These are phyloP conservation scores for Sebastes alutus DNA, from an alignment of 2,797 vertebrate species.

Conservation along the genomic window DNA sequence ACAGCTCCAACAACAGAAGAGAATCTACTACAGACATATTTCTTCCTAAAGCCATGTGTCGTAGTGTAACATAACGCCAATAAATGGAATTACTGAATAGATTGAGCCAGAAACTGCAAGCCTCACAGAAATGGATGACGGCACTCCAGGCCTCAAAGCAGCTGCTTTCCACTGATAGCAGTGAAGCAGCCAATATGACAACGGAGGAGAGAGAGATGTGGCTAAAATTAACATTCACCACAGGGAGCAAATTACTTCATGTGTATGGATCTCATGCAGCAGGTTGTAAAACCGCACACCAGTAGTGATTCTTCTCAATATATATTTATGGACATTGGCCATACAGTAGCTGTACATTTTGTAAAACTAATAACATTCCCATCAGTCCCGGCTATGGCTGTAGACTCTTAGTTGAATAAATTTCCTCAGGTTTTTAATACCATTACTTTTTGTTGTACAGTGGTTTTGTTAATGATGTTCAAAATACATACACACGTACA, in stretches of 20 bases:
- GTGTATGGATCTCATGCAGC: conserved; percentile 3
- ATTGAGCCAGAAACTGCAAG: conserved; percentile 39
- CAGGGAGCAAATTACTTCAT: conserved; percentile 12
- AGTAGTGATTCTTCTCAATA: background rate
- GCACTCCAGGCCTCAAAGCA: conserved; percentile 21
- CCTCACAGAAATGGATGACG: conserved; percentile 44
- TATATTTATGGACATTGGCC: background rate
- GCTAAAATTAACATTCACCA: conserved; percentile 36
- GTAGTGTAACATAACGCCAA: conserved; percentile 2
- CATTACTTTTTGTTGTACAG: background rate
- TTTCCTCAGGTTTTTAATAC: background rate
- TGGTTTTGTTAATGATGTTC: background rate
- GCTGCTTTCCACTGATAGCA: conserved; percentile 56
- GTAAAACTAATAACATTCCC: background rate
- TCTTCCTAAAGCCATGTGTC: background rate
- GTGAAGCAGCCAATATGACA: conserved; percentile 8
- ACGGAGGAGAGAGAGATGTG: background rate
- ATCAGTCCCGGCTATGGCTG: background rate
- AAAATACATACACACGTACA: background rate
- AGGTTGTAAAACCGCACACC: background rate
- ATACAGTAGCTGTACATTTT: background rate
- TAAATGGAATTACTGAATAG: conserved; percentile 32
- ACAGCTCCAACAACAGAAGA: background rate
- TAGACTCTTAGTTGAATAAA: background rate
- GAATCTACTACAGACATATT: background rate